Conservation (phyloP, 2,888 invertebrate genomes). For the Rhagophthalmus giganteus region DNA sequence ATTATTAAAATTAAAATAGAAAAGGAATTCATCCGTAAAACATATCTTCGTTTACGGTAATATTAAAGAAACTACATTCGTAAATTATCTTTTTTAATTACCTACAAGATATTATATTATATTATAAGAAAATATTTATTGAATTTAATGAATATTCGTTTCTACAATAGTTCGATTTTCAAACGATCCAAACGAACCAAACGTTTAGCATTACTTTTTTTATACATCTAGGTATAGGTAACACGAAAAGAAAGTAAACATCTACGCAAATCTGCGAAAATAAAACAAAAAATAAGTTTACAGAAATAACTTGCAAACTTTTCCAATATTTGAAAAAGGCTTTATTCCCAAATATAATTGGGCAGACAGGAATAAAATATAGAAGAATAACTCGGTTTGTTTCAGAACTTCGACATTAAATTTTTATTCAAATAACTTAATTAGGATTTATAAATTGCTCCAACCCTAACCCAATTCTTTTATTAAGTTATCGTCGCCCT, state of each 20-base stretch:
- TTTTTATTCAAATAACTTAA: slow-evolving; percentile 19
- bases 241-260: slow-evolving; percentile 4
- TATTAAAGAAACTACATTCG: slow-evolving; percentile 3
- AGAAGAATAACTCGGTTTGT: slow-evolving; percentile 17
- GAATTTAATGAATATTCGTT: no score
- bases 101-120: background rate
- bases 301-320: slow-evolving; percentile 20
- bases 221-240: no score
- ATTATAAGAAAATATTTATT: no score
- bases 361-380: slow-evolving; percentile 21
- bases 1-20: slow-evolving; percentile 11
- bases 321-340: slow-evolving; percentile 24
- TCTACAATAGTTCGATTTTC: background rate
- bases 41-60: slow-evolving; percentile 2
- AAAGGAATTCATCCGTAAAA: slow-evolving; percentile 3
- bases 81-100: slow-evolving; percentile 1
- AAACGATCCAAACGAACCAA: background rate
- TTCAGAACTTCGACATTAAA: slow-evolving; percentile 6
- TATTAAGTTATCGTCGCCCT: no score
- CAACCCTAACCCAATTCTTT: no score
- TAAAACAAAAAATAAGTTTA: slow-evolving; percentile 14
- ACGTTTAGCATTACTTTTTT: background rate
- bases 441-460: slow-evolving; percentile 17
- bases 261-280: slow-evolving; percentile 9
- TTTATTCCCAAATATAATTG: slow-evolving; percentile 20